Evolutionary conservation across 2,797 vertebrate genomes (phyloP).

Genomic region (Furcifer pardalis): DNA sequence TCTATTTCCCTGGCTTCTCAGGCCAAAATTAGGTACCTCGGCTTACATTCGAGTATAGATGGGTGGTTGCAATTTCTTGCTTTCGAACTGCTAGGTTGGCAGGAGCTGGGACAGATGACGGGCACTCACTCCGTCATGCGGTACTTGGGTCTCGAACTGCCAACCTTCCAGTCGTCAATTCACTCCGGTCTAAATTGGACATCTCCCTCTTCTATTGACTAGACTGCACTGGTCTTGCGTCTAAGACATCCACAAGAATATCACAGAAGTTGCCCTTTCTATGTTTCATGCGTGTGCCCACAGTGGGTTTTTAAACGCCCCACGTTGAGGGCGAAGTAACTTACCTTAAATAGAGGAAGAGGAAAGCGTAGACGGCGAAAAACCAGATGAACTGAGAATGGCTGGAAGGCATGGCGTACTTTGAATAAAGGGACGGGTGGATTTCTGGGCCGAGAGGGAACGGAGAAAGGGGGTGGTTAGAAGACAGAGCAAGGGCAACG

Average conservation of each 20-base stretch:
- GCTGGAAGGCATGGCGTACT: slow-evolving; percentile 98
- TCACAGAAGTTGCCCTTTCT: no score
- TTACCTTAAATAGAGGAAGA: slow-evolving; percentile 99
- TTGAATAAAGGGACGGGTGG: slow-evolving; percentile 85
- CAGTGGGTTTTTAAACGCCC: background rate
- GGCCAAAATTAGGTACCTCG: no score
- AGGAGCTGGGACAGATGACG: no score
- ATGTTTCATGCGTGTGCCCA: no score
- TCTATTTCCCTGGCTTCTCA: no score
- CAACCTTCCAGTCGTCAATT: no score
- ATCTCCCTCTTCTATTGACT: background rate
- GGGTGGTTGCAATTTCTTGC: no score
- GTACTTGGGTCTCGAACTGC: no score
- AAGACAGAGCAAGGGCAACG: slow-evolving; percentile 8
- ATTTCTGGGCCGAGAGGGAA: slow-evolving; percentile 76
- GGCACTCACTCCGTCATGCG: no score
- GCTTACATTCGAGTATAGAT: no score
- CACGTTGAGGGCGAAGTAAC: slow-evolving; percentile 13
- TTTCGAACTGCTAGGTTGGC: no score
- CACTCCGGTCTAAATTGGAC: background rate
- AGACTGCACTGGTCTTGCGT: background rate
- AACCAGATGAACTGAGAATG: slow-evolving; percentile 99
- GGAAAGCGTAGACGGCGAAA: slow-evolving; percentile 98
- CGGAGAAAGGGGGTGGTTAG: background rate
- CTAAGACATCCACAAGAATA: no score